These are phyloP conservation scores for Epizoanthus illoricatus DNA, from an alignment of 92 coral and sea anemone species.

Conservation along the genomic window DNA sequence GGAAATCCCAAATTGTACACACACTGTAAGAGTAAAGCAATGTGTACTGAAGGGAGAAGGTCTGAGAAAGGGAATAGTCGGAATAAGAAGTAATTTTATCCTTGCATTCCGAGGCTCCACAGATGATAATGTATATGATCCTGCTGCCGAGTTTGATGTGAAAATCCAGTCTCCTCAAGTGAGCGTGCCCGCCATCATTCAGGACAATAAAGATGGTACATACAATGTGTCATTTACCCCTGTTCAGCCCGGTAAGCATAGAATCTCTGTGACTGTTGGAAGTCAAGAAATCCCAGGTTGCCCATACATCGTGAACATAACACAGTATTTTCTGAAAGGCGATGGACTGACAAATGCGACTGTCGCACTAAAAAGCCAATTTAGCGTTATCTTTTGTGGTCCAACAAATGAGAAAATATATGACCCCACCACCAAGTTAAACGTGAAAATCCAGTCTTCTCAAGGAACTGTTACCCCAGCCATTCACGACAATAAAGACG, in stretches of 20 bases:
- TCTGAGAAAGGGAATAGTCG: not conserved
- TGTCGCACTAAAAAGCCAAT: not conserved
- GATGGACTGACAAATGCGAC: not conserved
- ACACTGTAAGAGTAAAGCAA: too few relatives aligned
- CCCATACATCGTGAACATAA: slow-evolving; percentile 1
- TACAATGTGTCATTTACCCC: slow-evolving; percentile 6
- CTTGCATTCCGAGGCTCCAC: not conserved
- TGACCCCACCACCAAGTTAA: not conserved
- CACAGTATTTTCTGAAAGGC: not conserved
- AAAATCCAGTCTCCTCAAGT: not conserved
- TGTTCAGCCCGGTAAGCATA: not conserved
- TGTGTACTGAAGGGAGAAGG: too few relatives aligned
- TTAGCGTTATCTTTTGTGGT: not conserved
- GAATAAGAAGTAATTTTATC: not conserved
- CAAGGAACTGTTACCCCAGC: not conserved
- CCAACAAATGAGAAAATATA: not conserved
- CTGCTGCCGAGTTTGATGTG: not conserved
- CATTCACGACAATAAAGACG: slow-evolving; percentile 19
- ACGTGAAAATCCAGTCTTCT: not conserved
- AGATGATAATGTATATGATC: not conserved
- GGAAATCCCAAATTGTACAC: too few relatives aligned
- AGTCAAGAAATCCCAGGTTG: not conserved
- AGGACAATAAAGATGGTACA: not conserved
- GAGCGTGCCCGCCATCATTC: not conserved
- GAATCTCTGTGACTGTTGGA: not conserved